A percentile compares a stretch with the other conserved stretches of the same genome.
Evolutionary conservation across 1,140 invertebrate species (phyloP).

Genomic region (Vanessa tameamea): DNA sequence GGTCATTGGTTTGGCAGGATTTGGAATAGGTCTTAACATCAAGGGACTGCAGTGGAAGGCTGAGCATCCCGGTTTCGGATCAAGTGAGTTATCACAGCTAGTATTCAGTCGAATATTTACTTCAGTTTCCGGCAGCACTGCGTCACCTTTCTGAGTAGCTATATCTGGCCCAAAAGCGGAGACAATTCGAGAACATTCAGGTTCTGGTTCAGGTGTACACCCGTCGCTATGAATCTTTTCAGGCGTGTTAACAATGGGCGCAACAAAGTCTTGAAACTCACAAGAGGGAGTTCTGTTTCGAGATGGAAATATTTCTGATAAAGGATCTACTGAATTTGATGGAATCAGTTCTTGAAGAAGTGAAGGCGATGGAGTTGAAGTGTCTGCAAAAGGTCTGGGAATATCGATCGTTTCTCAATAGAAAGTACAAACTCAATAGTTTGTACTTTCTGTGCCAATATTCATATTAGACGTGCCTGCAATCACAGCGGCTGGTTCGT

Average conservation of each 20-base stretch:
- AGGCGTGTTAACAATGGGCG: constrained; percentile 42
- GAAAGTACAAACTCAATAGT: too few relatives aligned
- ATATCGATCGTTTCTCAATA: constrained; percentile 51
- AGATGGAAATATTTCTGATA: constrained; percentile 44
- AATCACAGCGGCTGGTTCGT: constrained; percentile 37
- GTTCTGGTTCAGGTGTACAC: constrained; percentile 12
- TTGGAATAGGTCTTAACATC: constrained; percentile 9
- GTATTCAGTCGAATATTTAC: constrained; percentile 18
- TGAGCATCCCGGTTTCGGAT: constrained; percentile 16
- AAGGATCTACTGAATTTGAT: constrained; percentile 45
- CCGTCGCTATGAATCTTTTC: constrained; percentile 38
- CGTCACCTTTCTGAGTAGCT: constrained; percentile 41
- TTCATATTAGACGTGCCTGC: too few relatives aligned
- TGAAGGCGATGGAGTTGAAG: constrained; percentile 32
- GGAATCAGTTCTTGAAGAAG: constrained; percentile 13
- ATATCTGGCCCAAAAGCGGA: constrained; percentile 40
- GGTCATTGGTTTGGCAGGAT: not conserved
- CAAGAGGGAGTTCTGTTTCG: constrained; percentile 35
- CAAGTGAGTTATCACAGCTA: constrained; percentile 14
- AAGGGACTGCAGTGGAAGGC: constrained; percentile 34
- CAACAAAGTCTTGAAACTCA: constrained; percentile 41
- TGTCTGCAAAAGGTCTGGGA: constrained; percentile 69
- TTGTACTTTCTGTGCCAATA: too few relatives aligned
- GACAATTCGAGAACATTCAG: constrained; percentile 43
- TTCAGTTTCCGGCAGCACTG: constrained; percentile 30